Percentiles rank a stretch among this genome's conserved stretches.
Evolutionary conservation across 2,797 vertebrate species (phyloP).

Genomic region (Channa striata): DNA sequence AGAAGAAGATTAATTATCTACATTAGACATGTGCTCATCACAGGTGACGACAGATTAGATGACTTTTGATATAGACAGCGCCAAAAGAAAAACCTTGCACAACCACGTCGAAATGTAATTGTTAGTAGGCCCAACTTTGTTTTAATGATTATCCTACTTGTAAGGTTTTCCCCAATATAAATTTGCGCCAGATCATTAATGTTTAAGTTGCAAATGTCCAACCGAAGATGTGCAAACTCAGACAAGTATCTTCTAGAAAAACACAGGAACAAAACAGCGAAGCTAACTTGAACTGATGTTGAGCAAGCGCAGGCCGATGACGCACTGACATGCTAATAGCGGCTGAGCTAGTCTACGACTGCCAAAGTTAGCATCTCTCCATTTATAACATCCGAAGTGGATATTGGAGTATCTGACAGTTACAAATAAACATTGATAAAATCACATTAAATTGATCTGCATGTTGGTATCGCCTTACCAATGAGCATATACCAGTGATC

Average conservation of each 20-base stretch:
- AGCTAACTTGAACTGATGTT: conserved; percentile 37
- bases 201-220: background rate
- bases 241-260: background rate
- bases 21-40: conserved; percentile 1
- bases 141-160: background rate
- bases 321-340: conserved; percentile 62
- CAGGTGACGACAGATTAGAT: background rate
- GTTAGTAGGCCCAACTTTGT: background rate
- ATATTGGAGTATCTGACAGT: conserved; percentile 1
- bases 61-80: background rate
- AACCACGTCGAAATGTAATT: background rate
- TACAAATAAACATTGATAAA: background rate
- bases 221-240: too few relatives aligned
- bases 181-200: too few relatives aligned
- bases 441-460: background rate
- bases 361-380: conserved; percentile 43
- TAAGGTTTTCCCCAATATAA: too few relatives aligned
- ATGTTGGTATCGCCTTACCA: background rate
- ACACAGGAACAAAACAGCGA: conserved; percentile 3
- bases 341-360: conserved; percentile 40
- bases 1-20: conserved; percentile 14
- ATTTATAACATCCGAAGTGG: background rate
- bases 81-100: background rate
- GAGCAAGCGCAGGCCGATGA: conserved; percentile 74
- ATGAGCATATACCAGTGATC: background rate